phyloP scores from a whole-genome alignment of 2,113 vertebrate genomes.

The Rhinolophus sinicus region DNA sequence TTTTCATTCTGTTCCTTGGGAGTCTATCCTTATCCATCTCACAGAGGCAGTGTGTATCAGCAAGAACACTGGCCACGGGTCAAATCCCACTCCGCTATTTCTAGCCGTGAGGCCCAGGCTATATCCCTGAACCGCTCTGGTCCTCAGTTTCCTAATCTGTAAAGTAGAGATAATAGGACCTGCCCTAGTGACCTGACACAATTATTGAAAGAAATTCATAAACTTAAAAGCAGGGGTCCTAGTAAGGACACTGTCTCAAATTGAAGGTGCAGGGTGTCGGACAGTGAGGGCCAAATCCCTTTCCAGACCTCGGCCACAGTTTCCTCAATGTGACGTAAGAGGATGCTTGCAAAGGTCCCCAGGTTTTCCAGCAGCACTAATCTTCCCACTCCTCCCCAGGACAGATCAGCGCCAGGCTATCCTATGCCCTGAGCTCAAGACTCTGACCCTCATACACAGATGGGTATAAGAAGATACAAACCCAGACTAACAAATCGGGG shows the following conservation, averaged over 20 bases:
- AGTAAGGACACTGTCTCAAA: background rate
- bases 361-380: background rate
- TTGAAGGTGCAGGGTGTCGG: background rate
- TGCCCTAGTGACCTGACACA: background rate
- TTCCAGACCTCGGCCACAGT: background rate
- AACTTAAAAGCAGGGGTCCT: background rate
- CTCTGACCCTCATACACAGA: background rate
- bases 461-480: background rate
- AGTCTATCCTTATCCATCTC: background rate
- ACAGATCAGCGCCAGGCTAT: background rate
- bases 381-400: background rate
- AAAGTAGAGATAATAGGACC: background rate
- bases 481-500: background rate
- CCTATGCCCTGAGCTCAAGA: background rate
- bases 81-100: background rate
- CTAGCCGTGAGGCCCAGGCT: background rate
- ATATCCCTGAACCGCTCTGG: background rate
- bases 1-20: background rate
- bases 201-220: background rate
- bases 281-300: background rate
- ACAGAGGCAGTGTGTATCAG: background rate
- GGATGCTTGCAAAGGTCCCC: no score
- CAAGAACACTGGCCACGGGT: background rate
- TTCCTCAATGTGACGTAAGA: background rate
- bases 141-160: background rate